Evolutionary conservation across 2,888 invertebrate genomes (phyloP).

Genomic region (Ichneumoninae sp.): DNA sequence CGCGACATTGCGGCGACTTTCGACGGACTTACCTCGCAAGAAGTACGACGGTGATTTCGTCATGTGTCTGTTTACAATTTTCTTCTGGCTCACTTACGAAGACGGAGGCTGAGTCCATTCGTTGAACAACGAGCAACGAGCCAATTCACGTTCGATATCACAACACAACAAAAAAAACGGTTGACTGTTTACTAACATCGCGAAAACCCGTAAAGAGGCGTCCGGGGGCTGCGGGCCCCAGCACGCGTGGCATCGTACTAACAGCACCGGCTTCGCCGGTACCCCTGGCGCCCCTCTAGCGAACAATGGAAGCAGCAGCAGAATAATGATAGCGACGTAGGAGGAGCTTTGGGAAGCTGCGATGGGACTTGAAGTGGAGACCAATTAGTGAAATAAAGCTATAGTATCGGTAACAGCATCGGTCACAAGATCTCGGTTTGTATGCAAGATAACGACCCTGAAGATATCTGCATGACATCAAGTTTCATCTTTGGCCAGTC

Average conservation of each 20-base stretch:
- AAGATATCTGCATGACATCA: too few relatives aligned
- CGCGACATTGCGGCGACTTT: not conserved
- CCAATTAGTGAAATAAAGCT: not conserved
- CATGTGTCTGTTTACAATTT: not conserved
- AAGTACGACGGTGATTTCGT: not conserved
- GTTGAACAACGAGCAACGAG: not conserved
- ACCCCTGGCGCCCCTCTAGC: not conserved
- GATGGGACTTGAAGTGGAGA: not conserved
- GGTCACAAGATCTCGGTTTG: not conserved
- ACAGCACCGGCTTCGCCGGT: not conserved
- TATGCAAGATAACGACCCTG: not conserved
- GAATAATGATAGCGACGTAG: not conserved
- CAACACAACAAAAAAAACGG: not conserved
- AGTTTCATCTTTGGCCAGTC: too few relatives aligned
- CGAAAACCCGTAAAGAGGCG: not conserved
- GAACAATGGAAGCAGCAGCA: not conserved
- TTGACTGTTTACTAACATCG: constrained; percentile 1
- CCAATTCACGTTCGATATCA: not conserved
- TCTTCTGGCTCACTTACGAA: not conserved
- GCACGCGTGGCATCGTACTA: not conserved
- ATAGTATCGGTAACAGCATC: not conserved
- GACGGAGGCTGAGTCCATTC: not conserved
- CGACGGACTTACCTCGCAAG: not conserved
- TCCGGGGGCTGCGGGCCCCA: not conserved
- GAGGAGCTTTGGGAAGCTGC: not conserved